Evolutionary conservation across 2,888 invertebrate species (phyloP).

Genomic region (Hypena proboscidalis): DNA sequence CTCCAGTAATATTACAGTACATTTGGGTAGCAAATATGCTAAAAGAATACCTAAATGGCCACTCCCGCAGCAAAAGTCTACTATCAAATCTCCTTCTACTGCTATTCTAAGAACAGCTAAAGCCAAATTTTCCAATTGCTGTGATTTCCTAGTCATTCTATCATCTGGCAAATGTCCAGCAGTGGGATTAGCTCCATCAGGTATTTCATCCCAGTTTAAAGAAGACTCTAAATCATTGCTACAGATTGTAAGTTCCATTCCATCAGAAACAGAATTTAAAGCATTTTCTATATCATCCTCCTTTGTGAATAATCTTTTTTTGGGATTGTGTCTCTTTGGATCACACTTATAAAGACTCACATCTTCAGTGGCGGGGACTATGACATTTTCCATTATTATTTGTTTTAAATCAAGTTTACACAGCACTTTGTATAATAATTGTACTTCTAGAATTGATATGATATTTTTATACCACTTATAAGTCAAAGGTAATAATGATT

Average conservation of each 20-base stretch:
- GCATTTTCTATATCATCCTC: slow-evolving; percentile 90
- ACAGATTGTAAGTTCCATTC: slow-evolving; percentile 70
- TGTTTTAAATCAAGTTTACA: slow-evolving; percentile 35
- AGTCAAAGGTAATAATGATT: slow-evolving; percentile 85
- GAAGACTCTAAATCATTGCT: slow-evolving; percentile 51
- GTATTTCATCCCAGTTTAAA: slow-evolving; percentile 90
- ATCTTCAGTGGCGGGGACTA: slow-evolving; percentile 80
- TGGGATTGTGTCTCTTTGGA: slow-evolving; percentile 90
- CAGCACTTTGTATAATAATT: slow-evolving; percentile 40
- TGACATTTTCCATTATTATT: slow-evolving; percentile 42
- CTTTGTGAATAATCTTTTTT: slow-evolving; percentile 90
- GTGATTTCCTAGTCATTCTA: slow-evolving; percentile 91
- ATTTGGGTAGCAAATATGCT: slow-evolving; percentile 91
- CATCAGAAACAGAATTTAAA: slow-evolving; percentile 69
- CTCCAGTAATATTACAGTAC: slow-evolving; percentile 93
- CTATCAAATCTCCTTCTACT: slow-evolving; percentile 88
- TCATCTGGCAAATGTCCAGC: slow-evolving; percentile 91
- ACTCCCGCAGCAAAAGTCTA: slow-evolving; percentile 98
- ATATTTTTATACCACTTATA: slow-evolving; percentile 86
- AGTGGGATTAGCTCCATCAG: slow-evolving; percentile 90
- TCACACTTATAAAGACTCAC: slow-evolving; percentile 92
- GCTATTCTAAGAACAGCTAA: slow-evolving; percentile 91
- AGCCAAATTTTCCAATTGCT: slow-evolving; percentile 94
- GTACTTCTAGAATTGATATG: slow-evolving; percentile 50
- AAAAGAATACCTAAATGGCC: slow-evolving; percentile 96